Conservation (phyloP, 2,888 invertebrate species). For the Gymnosoma rotundatum region DNA sequence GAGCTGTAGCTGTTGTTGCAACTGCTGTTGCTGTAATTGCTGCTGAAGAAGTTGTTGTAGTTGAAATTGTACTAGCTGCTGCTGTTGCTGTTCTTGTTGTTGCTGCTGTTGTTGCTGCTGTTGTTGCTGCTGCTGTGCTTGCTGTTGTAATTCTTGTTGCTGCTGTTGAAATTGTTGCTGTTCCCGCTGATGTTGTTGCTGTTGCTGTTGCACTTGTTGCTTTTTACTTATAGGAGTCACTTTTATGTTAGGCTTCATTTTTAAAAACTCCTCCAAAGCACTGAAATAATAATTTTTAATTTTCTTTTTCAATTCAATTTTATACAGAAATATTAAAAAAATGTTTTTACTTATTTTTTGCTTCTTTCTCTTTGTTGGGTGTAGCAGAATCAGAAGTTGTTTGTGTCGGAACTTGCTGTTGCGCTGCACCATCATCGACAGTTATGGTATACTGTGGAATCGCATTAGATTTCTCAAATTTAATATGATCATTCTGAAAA, state of each 20-base stretch:
- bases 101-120: conserved; percentile 76
- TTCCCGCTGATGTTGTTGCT: conserved; percentile 70
- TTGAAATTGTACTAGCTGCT: conserved; percentile 71
- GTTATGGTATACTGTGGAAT: conserved; percentile 82
- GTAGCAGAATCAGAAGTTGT: conserved; percentile 40
- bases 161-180: conserved; percentile 68
- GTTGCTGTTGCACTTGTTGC: conserved; percentile 62
- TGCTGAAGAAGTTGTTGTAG: conserved; percentile 74
- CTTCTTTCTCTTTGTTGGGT: conserved; percentile 77
- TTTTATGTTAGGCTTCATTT: conserved; percentile 81
- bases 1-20: conserved; percentile 75
- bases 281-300: conserved; percentile 69
- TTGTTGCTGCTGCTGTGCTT: conserved; percentile 73
- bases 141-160: conserved; percentile 59
- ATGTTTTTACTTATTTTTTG: conserved; percentile 79
- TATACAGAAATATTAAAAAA: neutral
- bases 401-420: conserved; percentile 71
- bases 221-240: conserved; percentile 78
- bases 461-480: conserved; percentile 71
- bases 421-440: conserved; percentile 78
- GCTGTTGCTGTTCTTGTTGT: conserved; percentile 69
- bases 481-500: conserved; percentile 47
- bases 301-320: neutral
- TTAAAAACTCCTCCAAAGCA: conserved; percentile 80
- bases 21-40: conserved; percentile 75